Percentiles rank a stretch among this genome's conserved stretches.
Conservation (phyloP, 2,797 vertebrate genomes). For the Phataginus tetradactyla region DNA sequence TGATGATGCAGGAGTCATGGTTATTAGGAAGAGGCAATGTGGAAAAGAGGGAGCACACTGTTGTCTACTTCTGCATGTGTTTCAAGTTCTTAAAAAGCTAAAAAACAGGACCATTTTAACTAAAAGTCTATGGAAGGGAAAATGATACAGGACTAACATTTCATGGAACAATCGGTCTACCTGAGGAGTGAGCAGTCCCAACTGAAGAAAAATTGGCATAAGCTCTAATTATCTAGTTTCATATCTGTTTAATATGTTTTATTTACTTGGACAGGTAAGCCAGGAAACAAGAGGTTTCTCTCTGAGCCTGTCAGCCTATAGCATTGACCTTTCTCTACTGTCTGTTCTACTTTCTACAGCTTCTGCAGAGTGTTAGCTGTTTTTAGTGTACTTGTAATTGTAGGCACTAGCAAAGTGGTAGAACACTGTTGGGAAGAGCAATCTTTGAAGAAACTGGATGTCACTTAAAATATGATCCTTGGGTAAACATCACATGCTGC, state of each 20-base stretch:
- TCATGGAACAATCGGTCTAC: neutral
- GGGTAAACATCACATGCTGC: constrained; percentile 16
- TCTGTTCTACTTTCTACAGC: neutral
- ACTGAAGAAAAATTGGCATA: neutral
- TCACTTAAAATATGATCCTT: constrained; percentile 39
- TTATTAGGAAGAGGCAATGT: neutral
- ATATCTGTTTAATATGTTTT: neutral
- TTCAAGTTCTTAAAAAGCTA: neutral
- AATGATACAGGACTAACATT: neutral
- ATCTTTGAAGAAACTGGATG: constrained; percentile 2
- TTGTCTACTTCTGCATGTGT: neutral
- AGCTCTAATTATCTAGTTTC: neutral
- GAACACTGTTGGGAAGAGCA: neutral
- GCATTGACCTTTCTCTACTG: neutral
- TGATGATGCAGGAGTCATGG: neutral
- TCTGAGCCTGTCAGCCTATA: neutral
- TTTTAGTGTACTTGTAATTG: neutral
- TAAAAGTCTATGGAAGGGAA: neutral
- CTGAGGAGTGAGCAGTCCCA: neutral
- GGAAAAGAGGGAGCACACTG: neutral
- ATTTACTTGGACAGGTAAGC: neutral
- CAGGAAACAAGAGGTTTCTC: neutral
- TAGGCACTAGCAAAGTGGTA: neutral
- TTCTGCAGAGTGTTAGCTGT: neutral
- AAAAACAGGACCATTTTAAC: neutral